Percentiles rank a stretch among this genome's conserved stretches.
phyloP scores from a whole-genome alignment of 2,888 invertebrate genomes.

The Pemphredon lugubris region DNA sequence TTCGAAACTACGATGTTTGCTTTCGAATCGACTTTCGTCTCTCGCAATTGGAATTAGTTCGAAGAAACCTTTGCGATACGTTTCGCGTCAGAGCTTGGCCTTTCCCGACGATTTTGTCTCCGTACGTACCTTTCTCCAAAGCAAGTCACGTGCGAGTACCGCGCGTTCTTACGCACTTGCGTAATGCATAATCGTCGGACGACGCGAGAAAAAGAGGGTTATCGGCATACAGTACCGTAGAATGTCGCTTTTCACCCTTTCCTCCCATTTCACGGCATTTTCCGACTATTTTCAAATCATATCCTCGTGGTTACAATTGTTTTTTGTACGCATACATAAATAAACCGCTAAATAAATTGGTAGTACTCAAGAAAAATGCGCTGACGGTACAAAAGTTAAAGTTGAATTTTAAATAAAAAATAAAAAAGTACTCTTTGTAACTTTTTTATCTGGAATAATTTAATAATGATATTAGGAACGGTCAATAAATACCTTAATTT shows the following conservation, averaged over 20 bases:
- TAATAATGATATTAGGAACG: too few species aligned
- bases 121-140: slow-evolving; percentile 54
- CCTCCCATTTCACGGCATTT: background rate
- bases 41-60: slow-evolving; percentile 1
- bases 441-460: too few species aligned
- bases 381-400: too few species aligned
- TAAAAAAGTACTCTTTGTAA: too few species aligned
- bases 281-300: background rate
- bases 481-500: too few species aligned
- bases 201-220: slow-evolving; percentile 47
- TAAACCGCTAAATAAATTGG: too few species aligned
- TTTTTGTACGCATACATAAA: too few species aligned
- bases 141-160: slow-evolving; percentile 63
- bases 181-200: slow-evolving; percentile 57
- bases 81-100: slow-evolving; percentile 10
- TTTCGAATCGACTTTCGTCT: background rate
- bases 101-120: slow-evolving; percentile 40
- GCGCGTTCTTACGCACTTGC: slow-evolving; percentile 65
- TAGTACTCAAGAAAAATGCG: too few species aligned
- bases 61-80: slow-evolving; percentile 3
- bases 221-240: slow-evolving; percentile 42
- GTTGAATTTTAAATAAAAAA: too few species aligned
- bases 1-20: too few species aligned
- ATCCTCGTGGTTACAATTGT: background rate
- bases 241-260: background rate